Conservation (phyloP, 92 coral and sea anemone species). For the Actinernus sp. region DNA sequence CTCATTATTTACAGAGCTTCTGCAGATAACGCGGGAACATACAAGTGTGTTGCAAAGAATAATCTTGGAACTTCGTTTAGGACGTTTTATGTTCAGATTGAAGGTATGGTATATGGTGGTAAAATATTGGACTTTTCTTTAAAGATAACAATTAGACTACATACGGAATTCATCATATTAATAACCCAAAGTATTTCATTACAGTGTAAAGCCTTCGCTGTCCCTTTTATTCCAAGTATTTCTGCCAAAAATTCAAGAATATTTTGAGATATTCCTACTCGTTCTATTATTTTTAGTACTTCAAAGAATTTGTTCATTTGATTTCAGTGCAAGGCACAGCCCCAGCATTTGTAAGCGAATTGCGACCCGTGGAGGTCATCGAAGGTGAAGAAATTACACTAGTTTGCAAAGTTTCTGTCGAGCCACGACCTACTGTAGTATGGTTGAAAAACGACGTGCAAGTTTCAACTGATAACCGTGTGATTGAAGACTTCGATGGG, state of each 20-base stretch:
- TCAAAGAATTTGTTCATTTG: no score
- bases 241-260: no score
- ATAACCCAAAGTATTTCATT: no score
- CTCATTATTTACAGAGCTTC: conserved; percentile 68
- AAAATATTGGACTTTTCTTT: not conserved
- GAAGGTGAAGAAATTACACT: conserved; percentile 78
- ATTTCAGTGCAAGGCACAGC: conserved; percentile 70
- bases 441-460: conserved; percentile 77
- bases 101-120: conserved; percentile 56
- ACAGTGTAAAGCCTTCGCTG: no score
- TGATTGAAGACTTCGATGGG: conserved; percentile 70
- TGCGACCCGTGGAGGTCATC: conserved; percentile 67
- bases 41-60: conserved; percentile 91
- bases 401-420: conserved; percentile 70
- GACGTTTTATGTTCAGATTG: conserved; percentile 80
- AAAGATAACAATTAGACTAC: no score
- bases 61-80: conserved; percentile 81
- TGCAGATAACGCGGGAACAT: conserved; percentile 80
- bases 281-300: no score
- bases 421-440: conserved; percentile 57
- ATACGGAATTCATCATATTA: no score
- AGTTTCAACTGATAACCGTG: conserved; percentile 74
- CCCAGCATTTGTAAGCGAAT: conserved; percentile 67
- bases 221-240: no score
- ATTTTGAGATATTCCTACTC: no score